Evolutionary conservation across 2,888 invertebrate genomes (phyloP).

Genomic region (Platypus cylindrus): DNA sequence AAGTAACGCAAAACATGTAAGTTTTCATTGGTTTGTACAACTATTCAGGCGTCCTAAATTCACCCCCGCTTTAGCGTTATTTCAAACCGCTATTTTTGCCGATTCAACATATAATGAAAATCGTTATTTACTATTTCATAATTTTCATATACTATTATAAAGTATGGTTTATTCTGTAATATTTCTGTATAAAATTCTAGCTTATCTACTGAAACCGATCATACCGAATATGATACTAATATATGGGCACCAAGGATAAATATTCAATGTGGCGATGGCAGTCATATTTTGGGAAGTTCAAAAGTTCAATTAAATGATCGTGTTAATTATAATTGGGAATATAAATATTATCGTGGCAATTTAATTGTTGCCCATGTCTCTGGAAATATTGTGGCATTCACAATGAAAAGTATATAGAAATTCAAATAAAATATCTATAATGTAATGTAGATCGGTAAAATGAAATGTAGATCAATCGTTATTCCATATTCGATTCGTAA

Average conservation of each 20-base stretch:
- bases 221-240: slow-evolving; percentile 29
- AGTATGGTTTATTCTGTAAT: slow-evolving; percentile 1
- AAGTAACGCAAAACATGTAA: slow-evolving; percentile 1
- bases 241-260: slow-evolving; percentile 44
- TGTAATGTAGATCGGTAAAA: no score
- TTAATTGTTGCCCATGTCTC: slow-evolving; percentile 77
- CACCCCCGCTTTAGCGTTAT: no score
- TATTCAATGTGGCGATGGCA: slow-evolving; percentile 57
- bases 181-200: slow-evolving; percentile 22
- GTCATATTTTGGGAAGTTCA: slow-evolving; percentile 70
- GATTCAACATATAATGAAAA: no score
- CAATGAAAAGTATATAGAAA: slow-evolving; percentile 66
- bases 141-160: neutral
- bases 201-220: slow-evolving; percentile 28
- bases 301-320: slow-evolving; percentile 76
- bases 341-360: slow-evolving; percentile 74
- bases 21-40: neutral
- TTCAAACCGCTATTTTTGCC: no score
- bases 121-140: neutral
- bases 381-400: slow-evolving; percentile 80
- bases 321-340: slow-evolving; percentile 90
- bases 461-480: no score
- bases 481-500: no score
- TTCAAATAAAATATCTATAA: no score
- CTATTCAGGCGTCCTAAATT: no score